A percentile compares a stretch with the other conserved stretches of the same genome.
Conservation (phyloP, 2,888 invertebrate species). For the Blera fallax region DNA sequence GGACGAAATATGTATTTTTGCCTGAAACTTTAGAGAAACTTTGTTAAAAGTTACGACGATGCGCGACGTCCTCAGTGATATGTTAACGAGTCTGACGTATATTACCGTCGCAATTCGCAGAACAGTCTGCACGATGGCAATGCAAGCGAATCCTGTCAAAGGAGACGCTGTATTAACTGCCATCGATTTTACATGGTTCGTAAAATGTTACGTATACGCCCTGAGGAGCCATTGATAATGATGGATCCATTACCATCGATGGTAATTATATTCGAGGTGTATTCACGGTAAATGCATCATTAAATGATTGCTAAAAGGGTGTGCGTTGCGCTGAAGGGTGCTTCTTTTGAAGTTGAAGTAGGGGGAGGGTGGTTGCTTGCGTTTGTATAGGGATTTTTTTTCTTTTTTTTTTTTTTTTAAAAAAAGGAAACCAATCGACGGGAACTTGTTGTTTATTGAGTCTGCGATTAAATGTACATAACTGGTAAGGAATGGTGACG, state of each 20-base stretch:
- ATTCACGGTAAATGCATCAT: slow-evolving; percentile 42
- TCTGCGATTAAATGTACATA: not conserved
- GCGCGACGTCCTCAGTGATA: not conserved
- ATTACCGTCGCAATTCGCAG: not conserved
- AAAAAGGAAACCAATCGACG: not conserved
- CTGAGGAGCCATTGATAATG: slow-evolving; percentile 38
- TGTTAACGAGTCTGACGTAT: not conserved
- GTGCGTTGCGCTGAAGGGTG: not conserved
- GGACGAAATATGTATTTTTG: not conserved
- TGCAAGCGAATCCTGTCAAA: not conserved
- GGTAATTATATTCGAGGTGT: slow-evolving; percentile 38
- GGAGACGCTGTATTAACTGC: not conserved
- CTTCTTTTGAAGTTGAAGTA: not conserved
- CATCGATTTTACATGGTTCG: slow-evolving; percentile 7
- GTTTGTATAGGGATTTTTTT: no score
- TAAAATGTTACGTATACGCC: slow-evolving; percentile 41
- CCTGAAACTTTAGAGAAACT: not conserved
- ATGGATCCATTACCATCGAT: slow-evolving; percentile 52
- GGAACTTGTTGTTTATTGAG: not conserved
- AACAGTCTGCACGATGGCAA: not conserved
- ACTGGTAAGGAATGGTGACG: not conserved
- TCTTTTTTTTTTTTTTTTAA: no score
- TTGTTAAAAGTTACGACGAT: not conserved
- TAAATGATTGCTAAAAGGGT: slow-evolving; percentile 32
- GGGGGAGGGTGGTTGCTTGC: not conserved